Evolutionary conservation across 2,888 invertebrate genomes (phyloP).

Genomic region (Ariolimax columbianus): DNA sequence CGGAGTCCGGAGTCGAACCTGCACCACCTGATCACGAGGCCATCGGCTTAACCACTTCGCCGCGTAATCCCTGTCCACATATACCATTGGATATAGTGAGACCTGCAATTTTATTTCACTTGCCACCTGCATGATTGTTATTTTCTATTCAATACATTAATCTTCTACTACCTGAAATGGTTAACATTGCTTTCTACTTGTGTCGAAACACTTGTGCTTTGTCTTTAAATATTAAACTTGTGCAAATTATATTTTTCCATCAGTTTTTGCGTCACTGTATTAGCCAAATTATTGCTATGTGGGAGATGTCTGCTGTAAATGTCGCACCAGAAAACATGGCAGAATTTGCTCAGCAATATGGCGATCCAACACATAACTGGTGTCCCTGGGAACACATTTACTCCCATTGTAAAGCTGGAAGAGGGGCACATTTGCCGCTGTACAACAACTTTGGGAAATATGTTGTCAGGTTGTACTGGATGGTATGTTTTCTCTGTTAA

Average conservation of each 20-base stretch:
- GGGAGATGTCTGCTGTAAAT: conserved; percentile 71
- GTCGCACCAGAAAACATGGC: conserved; percentile 59
- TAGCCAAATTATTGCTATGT: conserved; percentile 76
- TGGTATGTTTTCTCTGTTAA: conserved; percentile 70
- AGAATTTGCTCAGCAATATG: conserved; percentile 60
- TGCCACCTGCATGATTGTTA: too few species aligned
- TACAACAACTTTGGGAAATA: conserved; percentile 79
- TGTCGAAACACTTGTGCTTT: too few species aligned
- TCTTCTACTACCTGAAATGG: too few species aligned
- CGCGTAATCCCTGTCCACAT: too few species aligned
- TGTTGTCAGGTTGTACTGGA: conserved; percentile 78
- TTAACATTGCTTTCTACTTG: too few species aligned
- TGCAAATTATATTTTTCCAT: conserved; percentile 12
- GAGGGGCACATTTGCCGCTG: conserved; percentile 75
- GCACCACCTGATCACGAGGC: too few species aligned
- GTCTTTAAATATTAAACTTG: neutral
- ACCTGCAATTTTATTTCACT: too few species aligned
- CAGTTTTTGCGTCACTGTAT: conserved; percentile 78
- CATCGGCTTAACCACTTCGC: too few species aligned
- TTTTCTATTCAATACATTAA: too few species aligned
- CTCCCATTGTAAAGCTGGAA: conserved; percentile 76
- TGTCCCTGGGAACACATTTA: conserved; percentile 79
- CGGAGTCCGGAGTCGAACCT: too few species aligned
- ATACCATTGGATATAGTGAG: too few species aligned
- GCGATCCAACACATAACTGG: conserved; percentile 73